These are phyloP conservation scores for Calidris pugnax DNA, from an alignment of 2,113 vertebrate genomes.

Conservation along the genomic window DNA sequence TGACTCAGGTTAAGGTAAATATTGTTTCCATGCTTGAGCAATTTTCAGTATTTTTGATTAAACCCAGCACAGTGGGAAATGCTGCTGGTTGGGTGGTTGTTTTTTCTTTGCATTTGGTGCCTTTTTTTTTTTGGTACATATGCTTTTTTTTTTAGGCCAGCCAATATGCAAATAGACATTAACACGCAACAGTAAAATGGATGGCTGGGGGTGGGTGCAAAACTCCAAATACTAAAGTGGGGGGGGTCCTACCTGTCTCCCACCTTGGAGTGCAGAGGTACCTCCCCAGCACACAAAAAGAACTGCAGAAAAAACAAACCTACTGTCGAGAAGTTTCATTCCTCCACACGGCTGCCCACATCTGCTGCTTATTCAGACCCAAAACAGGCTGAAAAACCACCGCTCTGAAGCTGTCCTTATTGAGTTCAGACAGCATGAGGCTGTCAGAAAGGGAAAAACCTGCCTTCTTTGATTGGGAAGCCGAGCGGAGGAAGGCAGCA, in stretches of 20 bases:
- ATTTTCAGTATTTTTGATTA: neutral
- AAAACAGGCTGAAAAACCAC: neutral
- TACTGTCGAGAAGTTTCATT: neutral
- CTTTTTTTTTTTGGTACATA: too few species aligned
- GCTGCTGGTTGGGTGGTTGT: neutral
- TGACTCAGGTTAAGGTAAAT: neutral
- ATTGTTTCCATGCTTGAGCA: neutral
- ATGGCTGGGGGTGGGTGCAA: neutral
- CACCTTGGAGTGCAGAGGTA: neutral
- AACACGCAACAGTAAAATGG: neutral
- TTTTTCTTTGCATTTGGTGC: neutral
- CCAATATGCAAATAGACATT: neutral
- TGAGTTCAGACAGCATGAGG: neutral
- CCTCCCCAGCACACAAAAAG: neutral
- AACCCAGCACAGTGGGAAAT: neutral
- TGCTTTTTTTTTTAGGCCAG: neutral
- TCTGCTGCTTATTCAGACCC: neutral
- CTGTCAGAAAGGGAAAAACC: neutral
- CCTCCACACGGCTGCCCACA: neutral
- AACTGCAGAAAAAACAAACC: neutral
- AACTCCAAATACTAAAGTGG: neutral
- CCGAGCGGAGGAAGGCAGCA: neutral
- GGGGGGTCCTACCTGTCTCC: neutral
- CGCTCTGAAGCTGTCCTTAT: neutral
- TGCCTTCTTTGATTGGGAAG: neutral